Base-by-base conservation (phyloP, 1,140 invertebrate species). In the Caenorhabditis tropicalis region DNA sequence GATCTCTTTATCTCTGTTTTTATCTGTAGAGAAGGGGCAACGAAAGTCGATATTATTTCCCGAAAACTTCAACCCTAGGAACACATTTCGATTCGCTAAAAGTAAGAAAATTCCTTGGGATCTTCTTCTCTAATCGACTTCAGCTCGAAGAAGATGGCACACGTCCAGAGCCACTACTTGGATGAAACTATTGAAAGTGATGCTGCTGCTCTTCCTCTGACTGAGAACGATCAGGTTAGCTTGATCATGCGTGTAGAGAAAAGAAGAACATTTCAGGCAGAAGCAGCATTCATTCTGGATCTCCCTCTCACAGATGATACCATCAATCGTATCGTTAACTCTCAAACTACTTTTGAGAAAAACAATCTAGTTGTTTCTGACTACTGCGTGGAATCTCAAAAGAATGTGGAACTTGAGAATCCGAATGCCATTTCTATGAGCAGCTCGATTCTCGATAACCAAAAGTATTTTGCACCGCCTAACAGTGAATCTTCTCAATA, bases 371-470 rank as follows among this genome's bases (percentile, higher is more conserved):
- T 74, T 39, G 36, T 24, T 5, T 74, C 65, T 3, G 65, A 74
- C n/a, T 74, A 74, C 12, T 43, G 65, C 29, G 53, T 56, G 21
- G 53, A 56, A 56, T 5, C 33, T 24, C 27, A 24, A 36, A 9
- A 65, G 24, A 2, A 21, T 12, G 6, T 29, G 29, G 58, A 74
- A 5, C 36, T 43, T 19, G 65, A 74, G n/a, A 74, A 43, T 21
- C 36, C 36, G 15, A 74, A 43, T 74, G 16, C 5, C 2, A 15
- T 21, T 3, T 9, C 36, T 10, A 74, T 74, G 65, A 74, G 19
- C 15, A 74, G 36, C 21, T 74, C 65, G 36, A 43, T 74, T 74
- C 33, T 74, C n/a, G 65, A 74, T 10, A 74, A 74, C n/a, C 65
- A 74, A 1, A 4, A 43, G n/a, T 74, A 74, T 27, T 74, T 74